These are phyloP conservation scores for Loxodonta africana DNA, from an alignment of 2,113 vertebrate species.

Conservation along the genomic window DNA sequence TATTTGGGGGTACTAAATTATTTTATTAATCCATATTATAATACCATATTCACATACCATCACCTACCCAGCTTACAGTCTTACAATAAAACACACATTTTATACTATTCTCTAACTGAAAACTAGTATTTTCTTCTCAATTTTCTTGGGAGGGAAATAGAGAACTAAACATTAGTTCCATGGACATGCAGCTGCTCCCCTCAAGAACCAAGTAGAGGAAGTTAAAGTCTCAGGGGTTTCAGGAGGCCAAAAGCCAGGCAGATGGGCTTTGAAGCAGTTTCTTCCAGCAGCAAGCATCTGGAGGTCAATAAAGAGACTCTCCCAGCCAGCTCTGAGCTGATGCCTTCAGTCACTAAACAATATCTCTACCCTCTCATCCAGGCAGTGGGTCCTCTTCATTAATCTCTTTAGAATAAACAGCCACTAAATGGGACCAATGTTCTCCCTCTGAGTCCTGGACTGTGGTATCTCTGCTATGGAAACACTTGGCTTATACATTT, in stretches of 20 bases:
- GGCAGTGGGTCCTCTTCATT: background rate
- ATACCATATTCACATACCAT: background rate
- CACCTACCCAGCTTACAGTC: background rate
- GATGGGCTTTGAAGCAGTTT: background rate
- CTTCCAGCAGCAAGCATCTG: background rate
- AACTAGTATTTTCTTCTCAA: background rate
- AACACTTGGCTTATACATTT: background rate
- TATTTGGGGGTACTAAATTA: background rate
- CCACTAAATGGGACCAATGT: fast-evolving
- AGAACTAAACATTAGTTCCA: background rate
- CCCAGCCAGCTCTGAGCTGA: background rate
- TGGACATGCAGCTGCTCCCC: background rate
- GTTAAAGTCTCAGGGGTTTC: background rate
- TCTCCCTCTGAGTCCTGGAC: background rate
- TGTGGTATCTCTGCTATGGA: background rate
- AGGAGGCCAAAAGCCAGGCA: background rate
- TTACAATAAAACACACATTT: background rate
- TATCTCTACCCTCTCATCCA: fast-evolving
- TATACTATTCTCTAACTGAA: background rate
- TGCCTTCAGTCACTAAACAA: background rate
- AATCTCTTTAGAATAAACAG: background rate
- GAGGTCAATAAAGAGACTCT: background rate
- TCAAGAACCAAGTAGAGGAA: background rate
- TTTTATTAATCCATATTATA: background rate
- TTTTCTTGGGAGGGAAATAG: background rate